Evolutionary conservation across 2,113 vertebrate species (phyloP).

Genomic region (Thamnaconus septentrionalis): DNA sequence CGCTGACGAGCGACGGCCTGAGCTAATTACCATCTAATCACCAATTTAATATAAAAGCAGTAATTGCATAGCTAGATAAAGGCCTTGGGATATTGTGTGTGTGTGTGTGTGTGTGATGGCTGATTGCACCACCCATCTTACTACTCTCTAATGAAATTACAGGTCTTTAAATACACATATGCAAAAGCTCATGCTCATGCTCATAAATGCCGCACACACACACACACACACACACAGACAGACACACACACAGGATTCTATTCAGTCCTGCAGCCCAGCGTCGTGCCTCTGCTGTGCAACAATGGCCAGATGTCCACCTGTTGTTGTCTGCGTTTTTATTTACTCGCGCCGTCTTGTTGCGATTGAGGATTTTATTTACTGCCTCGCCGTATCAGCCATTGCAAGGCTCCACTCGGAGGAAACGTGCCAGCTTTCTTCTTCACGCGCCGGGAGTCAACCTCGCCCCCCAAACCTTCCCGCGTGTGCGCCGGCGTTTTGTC

Average conservation of each 20-base stretch:
- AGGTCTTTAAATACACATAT: conserved; percentile 52
- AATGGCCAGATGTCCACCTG: background rate
- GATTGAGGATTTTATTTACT: conserved; percentile 32
- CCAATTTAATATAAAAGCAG: conserved; percentile 75
- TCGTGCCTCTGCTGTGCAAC: conserved; percentile 2
- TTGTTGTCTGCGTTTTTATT: too few species aligned
- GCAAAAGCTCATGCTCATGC: conserved; percentile 13
- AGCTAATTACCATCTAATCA: conserved; percentile 86
- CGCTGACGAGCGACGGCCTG: conserved; percentile 68
- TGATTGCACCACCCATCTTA: conserved; percentile 51
- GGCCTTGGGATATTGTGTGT: conserved; percentile 69
- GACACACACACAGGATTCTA: conserved; percentile 1
- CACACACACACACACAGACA: background rate
- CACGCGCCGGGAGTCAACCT: background rate
- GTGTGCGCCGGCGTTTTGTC: conserved; percentile 7
- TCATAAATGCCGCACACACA: background rate
- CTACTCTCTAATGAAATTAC: conserved; percentile 71
- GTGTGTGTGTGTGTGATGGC: conserved; percentile 31
- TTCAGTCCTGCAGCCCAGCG: background rate
- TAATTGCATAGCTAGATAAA: conserved; percentile 78
- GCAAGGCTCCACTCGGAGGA: conserved; percentile 13
- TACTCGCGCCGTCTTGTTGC: conserved; percentile 17
- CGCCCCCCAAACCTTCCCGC: background rate
- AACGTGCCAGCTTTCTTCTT: conserved; percentile 5
- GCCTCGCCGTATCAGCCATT: conserved; percentile 9